These are phyloP conservation scores for Saiga tatarica DNA, from an alignment of 2,113 vertebrate species.

Conservation along the genomic window DNA sequence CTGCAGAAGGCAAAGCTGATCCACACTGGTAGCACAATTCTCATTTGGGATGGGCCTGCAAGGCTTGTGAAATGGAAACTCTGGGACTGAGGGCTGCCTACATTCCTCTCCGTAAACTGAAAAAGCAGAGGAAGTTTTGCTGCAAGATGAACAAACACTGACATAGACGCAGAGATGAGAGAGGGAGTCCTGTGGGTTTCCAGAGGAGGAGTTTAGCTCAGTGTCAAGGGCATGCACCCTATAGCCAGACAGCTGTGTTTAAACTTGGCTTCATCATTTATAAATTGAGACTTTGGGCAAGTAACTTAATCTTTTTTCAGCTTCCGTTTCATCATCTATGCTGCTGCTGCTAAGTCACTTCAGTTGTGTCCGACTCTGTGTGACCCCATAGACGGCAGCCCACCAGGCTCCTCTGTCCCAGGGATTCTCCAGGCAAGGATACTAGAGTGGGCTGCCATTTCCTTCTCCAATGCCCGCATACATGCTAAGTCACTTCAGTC, in stretches of 20 bases:
- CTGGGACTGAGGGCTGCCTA: not conserved
- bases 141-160: not conserved
- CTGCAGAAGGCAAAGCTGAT: not conserved
- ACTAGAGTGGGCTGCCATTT: not conserved
- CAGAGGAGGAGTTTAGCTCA: not conserved
- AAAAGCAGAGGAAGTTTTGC: not conserved
- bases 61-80: not conserved
- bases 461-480: not conserved
- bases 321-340: not conserved
- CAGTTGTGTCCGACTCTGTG: not conserved
- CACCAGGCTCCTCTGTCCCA: fast-evolving
- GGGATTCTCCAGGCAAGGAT: not conserved
- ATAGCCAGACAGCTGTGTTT: not conserved
- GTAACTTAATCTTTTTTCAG: not conserved
- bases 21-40: not conserved
- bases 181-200: not conserved
- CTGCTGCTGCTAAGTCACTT: not conserved
- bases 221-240: too few species aligned
- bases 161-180: not conserved
- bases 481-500: not conserved
- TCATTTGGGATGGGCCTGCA: not conserved
- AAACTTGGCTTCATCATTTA: not conserved
- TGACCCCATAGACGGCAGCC: fast-evolving
- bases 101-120: not conserved
- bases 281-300: not conserved